Percentiles rank a stretch among this genome's conserved stretches.
Evolutionary conservation across 2,797 vertebrate species (phyloP).

Genomic region (Xerus rutilus): DNA sequence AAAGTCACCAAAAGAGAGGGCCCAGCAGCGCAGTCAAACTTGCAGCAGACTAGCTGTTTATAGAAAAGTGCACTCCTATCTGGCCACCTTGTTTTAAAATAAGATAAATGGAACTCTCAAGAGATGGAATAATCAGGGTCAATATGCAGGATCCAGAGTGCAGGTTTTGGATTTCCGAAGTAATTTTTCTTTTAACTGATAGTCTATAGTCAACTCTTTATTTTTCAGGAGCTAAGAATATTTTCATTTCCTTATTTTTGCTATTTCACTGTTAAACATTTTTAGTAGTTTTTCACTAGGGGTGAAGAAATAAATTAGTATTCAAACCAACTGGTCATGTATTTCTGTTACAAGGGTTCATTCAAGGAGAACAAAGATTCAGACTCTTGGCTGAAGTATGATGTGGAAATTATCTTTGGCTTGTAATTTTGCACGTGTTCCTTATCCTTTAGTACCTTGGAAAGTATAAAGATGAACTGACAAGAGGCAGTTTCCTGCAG

Average conservation of each 20-base stretch:
- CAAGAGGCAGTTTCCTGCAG: background rate
- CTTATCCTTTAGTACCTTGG: background rate
- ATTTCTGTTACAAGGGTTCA: background rate
- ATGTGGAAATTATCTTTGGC: background rate
- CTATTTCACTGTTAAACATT: background rate
- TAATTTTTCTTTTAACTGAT: background rate
- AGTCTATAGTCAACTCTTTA: background rate
- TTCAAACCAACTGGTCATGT: background rate
- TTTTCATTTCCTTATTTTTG: constrained; percentile 12
- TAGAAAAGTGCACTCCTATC: background rate
- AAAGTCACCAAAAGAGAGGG: constrained; percentile 43
- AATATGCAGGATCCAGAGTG: background rate
- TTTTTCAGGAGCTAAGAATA: background rate
- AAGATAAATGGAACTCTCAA: background rate
- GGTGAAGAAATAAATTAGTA: constrained; percentile 13
- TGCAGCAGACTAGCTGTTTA: background rate
- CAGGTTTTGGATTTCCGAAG: background rate
- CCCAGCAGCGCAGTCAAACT: background rate
- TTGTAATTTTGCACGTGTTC: background rate
- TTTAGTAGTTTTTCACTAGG: background rate
- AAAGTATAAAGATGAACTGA: background rate
- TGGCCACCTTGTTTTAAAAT: background rate
- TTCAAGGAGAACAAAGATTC: constrained; percentile 6
- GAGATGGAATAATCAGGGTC: background rate
- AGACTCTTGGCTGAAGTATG: background rate